A percentile compares a stretch with the other conserved stretches of the same genome.
Evolutionary conservation across 2,797 vertebrate genomes (phyloP).

Genomic region (Chaenodraco wilsoni): DNA sequence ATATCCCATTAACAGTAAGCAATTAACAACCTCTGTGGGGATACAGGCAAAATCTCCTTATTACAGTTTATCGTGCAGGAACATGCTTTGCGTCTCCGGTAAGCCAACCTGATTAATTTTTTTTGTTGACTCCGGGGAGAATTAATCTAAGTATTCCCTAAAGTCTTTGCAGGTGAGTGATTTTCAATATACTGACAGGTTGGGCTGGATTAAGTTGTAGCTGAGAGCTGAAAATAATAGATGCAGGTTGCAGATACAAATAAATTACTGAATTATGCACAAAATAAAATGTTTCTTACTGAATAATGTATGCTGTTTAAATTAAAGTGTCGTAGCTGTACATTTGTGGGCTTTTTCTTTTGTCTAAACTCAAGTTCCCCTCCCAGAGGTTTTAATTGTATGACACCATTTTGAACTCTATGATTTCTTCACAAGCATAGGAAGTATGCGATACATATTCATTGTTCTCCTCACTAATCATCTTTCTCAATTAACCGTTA

Average conservation of each 20-base stretch:
- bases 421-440: neutral
- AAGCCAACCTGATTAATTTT: constrained; percentile 71
- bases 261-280: constrained; percentile 29
- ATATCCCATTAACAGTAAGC: constrained; percentile 60
- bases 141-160: constrained; percentile 69
- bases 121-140: constrained; percentile 62
- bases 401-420: neutral
- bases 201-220: constrained; percentile 56
- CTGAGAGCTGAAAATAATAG: constrained; percentile 38
- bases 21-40: constrained; percentile 65
- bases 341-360: neutral
- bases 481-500: neutral
- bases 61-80: constrained; percentile 66
- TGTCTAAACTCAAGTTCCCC: neutral
- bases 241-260: constrained; percentile 29
- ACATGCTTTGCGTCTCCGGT: constrained; percentile 61
- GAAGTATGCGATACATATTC: neutral
- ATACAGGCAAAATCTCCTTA: constrained; percentile 68
- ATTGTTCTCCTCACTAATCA: neutral
- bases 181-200: constrained; percentile 62
- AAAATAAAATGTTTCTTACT: constrained; percentile 2
- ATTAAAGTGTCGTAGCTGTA: neutral
- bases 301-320: constrained; percentile 8
- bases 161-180: constrained; percentile 61
- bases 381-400: neutral